Evolutionary conservation across 2,797 vertebrate species (phyloP).

Genomic region (Liasis olivaceus): DNA sequence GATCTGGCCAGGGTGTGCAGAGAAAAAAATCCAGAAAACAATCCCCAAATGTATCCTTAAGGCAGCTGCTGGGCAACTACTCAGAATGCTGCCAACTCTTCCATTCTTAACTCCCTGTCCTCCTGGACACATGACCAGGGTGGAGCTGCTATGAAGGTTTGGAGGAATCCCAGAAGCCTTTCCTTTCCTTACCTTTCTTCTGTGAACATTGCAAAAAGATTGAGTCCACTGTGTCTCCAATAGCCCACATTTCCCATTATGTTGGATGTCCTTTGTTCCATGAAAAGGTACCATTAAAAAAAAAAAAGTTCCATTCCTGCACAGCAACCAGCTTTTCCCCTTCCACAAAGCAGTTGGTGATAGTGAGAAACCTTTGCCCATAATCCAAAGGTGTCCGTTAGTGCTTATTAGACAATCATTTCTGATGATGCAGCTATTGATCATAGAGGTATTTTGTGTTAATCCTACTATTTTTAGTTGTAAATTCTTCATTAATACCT

Average conservation of each 20-base stretch:
- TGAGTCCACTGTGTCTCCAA: background rate
- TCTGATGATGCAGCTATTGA: slow-evolving; percentile 55
- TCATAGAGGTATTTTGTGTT: slow-evolving; percentile 52
- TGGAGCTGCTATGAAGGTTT: too few relatives aligned
- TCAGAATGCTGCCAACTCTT: too few relatives aligned
- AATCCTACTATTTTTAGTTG: slow-evolving; percentile 58
- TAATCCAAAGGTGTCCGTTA: slow-evolving; percentile 54
- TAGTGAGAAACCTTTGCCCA: slow-evolving; percentile 51
- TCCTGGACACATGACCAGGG: too few relatives aligned
- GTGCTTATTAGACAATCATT: slow-evolving; percentile 38
- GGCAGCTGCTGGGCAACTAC: too few relatives aligned
- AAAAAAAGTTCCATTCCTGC: background rate
- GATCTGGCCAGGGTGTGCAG: background rate
- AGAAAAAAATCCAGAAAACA: background rate
- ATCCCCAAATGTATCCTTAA: too few relatives aligned
- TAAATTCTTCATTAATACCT: too few relatives aligned
- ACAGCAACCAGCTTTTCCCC: background rate
- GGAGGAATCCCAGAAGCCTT: too few relatives aligned
- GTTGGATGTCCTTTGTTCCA: background rate
- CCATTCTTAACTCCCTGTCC: too few relatives aligned
- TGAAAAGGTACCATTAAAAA: background rate
- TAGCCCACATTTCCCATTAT: background rate
- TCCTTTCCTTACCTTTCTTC: background rate
- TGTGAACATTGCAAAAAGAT: background rate
- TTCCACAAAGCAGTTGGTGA: slow-evolving; percentile 24